Percentiles rank a stretch among this genome's conserved stretches.
These are phyloP conservation scores for Lateolabrax maculatus DNA, from an alignment of 2,797 vertebrate genomes.

Conservation along the genomic window DNA sequence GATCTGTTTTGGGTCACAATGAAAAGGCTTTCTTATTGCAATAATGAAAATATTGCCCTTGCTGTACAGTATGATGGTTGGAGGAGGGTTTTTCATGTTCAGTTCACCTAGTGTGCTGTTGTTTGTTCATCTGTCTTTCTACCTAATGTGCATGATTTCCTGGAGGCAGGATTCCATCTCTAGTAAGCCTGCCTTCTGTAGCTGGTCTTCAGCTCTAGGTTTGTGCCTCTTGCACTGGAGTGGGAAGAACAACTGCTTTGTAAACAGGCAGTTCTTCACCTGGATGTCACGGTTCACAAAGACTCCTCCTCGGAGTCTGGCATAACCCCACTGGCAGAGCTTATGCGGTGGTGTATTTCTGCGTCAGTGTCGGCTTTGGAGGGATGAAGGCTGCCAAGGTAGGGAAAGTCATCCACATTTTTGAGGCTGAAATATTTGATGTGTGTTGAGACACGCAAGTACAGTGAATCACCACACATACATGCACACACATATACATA, in stretches of 20 bases:
- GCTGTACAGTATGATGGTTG: constrained; percentile 1
- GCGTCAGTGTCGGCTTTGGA: constrained; percentile 75
- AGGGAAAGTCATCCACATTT: constrained; percentile 64
- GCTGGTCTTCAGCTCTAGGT: constrained; percentile 53
- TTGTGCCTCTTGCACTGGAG: constrained; percentile 62
- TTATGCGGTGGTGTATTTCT: constrained; percentile 74
- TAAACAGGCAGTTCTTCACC: constrained; percentile 80
- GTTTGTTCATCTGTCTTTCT: constrained; percentile 18
- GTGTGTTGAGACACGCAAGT: constrained; percentile 48
- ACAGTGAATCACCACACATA: constrained; percentile 34
- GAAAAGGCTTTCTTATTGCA: background rate
- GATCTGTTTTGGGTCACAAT: background rate
- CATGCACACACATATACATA: background rate
- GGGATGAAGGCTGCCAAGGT: constrained; percentile 77
- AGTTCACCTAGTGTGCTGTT: constrained; percentile 6
- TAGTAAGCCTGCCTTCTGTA: constrained; percentile 47
- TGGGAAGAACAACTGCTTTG: constrained; percentile 78
- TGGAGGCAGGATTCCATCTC: constrained; percentile 56
- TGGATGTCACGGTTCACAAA: constrained; percentile 80
- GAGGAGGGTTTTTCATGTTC: constrained; percentile 8
- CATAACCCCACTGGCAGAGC: constrained; percentile 72
- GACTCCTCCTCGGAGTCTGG: constrained; percentile 71
- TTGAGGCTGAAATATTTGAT: constrained; percentile 63
- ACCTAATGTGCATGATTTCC: constrained; percentile 44
- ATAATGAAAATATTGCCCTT: background rate